Evolutionary conservation across 2,113 vertebrate genomes (phyloP), one percentile per base, ranked within the genome.

Genomic region (Leptocoma aspasia): DNA sequence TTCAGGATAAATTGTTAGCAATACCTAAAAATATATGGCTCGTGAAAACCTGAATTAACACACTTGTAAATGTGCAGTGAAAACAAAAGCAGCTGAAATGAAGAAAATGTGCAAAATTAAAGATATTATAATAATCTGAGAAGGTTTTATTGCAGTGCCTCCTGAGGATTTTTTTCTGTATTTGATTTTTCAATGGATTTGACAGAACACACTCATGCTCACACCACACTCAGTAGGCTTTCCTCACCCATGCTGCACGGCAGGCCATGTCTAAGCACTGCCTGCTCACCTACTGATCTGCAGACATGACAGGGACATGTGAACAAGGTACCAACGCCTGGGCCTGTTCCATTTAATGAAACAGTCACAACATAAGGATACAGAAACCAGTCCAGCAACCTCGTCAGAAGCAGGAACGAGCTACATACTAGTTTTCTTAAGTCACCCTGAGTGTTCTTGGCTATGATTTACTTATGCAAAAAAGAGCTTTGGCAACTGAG

Each of bases 301-400:
- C 27, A 60, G 44, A 52, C 7, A 4, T 1, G 21, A 42, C 11
- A n/a, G n/a, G 13, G 30, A 11, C 16, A 39, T 1, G 27, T 7
- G 16, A 47, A 37, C 33, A 63, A 59, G 39, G 42, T 35, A 44
- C n/a, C 31, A 57, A 3, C 0, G 2, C 14, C 30, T n/a, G 27
- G 23, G n/a, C 16, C 16, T 56, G 9, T 13, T 47, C 23, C 27
- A 26, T 49, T 64, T 56, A 69, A 83, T n/a, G 22, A 47, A 68
- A 81, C 0, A 4, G 5, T 11, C 49, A 13, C 18, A 57, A 69
- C 0, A 3, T 11, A 37, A 78, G 30, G 30, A 35, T 42, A 33
- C 5, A 71, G 70, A 84, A 78, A 63, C 6, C 13, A 57, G 47
- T 15, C 13, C 50, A 35, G 30, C 19, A 42, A 60, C 9, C 56